Conservation (phyloP, 2,888 invertebrate genomes). For the Drosophila demipolita region DNA sequence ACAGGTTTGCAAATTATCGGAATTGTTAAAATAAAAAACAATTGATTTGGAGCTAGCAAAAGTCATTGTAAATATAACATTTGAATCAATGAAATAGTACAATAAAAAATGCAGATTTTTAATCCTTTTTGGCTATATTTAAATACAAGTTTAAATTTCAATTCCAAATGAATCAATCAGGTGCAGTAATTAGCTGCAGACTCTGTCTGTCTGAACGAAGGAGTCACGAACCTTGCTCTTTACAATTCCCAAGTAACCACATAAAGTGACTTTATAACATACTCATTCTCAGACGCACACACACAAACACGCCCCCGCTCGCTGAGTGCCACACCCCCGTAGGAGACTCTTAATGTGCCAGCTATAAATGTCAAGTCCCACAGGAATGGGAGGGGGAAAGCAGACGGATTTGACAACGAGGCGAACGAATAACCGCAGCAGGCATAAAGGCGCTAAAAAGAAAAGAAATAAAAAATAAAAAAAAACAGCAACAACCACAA, state of each 20-base stretch:
- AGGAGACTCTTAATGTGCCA: conserved; percentile 67
- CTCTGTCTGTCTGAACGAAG: background rate
- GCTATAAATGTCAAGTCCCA: conserved; percentile 76
- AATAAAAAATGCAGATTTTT: background rate
- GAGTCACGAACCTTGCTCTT: conserved; percentile 26
- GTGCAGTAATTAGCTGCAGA: conserved; percentile 38
- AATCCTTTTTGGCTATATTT: background rate
- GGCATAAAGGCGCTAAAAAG: conserved; percentile 57
- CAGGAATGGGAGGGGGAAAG: conserved; percentile 14
- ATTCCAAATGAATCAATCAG: conserved; percentile 27
- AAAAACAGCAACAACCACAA: conserved; percentile 32
- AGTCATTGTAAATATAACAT: background rate
- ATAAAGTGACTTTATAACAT: conserved; percentile 56
- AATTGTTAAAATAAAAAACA: background rate
- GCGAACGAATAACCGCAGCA: conserved; percentile 64
- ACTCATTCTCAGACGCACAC: conserved; percentile 28
- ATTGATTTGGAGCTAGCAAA: background rate
- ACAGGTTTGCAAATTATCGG: background rate
- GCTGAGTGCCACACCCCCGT: conserved; percentile 34
- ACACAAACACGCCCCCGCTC: conserved; percentile 6
- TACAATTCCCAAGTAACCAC: conserved; percentile 33
- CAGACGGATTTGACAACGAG: conserved; percentile 52
- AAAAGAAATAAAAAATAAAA: conserved; percentile 54
- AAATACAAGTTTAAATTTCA: background rate
- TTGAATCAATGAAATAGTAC: background rate